Conservation (phyloP, 53 echinoderm and acorn worm genomes). For the Luidia sarsii region DNA sequence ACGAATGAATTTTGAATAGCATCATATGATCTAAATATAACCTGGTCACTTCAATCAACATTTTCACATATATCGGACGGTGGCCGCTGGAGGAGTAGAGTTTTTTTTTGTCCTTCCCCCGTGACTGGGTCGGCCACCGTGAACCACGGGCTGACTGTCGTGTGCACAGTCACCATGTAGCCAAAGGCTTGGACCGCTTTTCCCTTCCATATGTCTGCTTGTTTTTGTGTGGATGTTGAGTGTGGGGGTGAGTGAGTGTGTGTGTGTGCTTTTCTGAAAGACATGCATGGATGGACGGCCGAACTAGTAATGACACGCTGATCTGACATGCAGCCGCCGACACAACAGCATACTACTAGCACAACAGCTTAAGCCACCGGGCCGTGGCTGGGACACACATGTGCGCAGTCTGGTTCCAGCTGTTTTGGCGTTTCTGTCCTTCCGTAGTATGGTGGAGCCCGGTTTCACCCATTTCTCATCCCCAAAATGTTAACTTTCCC, state of each 20-base stretch:
- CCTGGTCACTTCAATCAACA: constrained; percentile 42
- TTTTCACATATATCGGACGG: constrained; percentile 30
- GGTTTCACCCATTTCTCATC: constrained; percentile 42
- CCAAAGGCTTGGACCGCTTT: not conserved
- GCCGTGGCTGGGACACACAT: constrained; percentile 24
- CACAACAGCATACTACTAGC: too few relatives aligned
- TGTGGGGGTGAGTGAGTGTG: constrained; percentile 13
- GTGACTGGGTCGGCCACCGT: too few relatives aligned
- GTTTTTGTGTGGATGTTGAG: constrained; percentile 40
- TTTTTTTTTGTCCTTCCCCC: too few relatives aligned
- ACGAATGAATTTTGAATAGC: constrained; percentile 76
- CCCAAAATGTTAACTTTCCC: constrained; percentile 94
- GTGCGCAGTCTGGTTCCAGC: constrained; percentile 52
- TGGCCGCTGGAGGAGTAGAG: too few relatives aligned
- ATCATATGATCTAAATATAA: constrained; percentile 73
- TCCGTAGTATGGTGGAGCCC: constrained; percentile 24
- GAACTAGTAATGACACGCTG: not conserved
- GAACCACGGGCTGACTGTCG: too few relatives aligned
- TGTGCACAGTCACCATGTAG: not conserved
- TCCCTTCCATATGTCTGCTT: constrained; percentile 45
- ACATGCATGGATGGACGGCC: constrained; percentile 46
- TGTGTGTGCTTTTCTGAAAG: constrained; percentile 18
- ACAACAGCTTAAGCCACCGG: constrained; percentile 22
- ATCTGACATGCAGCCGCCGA: constrained; percentile 14
- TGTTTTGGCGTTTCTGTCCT: constrained; percentile 37